Evolutionary conservation across 2,113 vertebrate genomes (phyloP).

Genomic region (Brachyhypopomus occidentalis): DNA sequence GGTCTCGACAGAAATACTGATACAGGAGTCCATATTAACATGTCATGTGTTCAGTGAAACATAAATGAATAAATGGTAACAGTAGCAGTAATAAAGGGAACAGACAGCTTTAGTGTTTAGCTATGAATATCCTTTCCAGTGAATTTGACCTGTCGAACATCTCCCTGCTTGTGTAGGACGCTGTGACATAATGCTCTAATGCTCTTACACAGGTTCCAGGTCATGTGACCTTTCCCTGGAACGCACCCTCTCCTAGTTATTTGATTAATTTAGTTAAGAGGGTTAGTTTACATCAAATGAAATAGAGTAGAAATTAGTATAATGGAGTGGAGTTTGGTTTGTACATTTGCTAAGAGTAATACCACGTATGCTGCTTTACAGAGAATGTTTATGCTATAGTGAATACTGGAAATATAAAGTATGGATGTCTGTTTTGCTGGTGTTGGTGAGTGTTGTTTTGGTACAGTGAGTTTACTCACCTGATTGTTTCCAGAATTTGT

Average conservation of each 20-base stretch:
- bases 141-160: background rate
- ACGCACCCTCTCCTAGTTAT: background rate
- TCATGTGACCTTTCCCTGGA: background rate
- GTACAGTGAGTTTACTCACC: conserved; percentile 31
- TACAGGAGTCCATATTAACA: background rate
- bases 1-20: background rate
- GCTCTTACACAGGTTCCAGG: background rate
- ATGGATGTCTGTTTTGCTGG: background rate
- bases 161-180: background rate
- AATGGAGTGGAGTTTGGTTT: background rate
- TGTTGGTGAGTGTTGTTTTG: background rate
- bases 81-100: background rate
- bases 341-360: conserved; percentile 4
- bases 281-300: no score
- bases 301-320: no score
- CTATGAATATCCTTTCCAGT: background rate
- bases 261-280: background rate
- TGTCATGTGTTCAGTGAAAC: background rate
- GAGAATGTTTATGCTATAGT: conserved; percentile 15
- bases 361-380: background rate
- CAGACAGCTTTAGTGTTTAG: background rate
- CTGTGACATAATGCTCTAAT: background rate
- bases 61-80: background rate
- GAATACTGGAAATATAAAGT: conserved; percentile 11
- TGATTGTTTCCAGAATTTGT: conserved; percentile 21